These are phyloP conservation scores for Chionomys nivalis DNA, from an alignment of 2,113 vertebrate species.

Conservation along the genomic window DNA sequence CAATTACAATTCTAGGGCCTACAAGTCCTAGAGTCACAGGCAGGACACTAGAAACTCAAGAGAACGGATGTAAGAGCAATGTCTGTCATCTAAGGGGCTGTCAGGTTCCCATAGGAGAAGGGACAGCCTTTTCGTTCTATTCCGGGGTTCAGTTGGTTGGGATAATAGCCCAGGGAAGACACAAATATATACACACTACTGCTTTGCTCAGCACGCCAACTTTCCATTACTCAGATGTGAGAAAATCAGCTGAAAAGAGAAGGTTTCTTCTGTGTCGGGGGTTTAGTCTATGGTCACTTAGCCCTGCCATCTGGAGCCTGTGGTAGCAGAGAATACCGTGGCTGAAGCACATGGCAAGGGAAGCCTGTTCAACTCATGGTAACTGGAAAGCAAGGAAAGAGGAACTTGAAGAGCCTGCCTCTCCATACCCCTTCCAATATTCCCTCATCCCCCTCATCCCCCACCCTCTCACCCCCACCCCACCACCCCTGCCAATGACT, in stretches of 20 bases:
- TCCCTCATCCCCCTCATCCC: too few species aligned
- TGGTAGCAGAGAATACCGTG: background rate
- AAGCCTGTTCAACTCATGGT: background rate
- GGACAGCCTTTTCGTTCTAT: background rate
- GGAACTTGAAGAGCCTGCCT: background rate
- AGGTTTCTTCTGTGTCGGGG: background rate
- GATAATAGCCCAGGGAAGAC: background rate
- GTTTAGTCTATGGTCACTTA: background rate
- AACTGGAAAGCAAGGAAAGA: background rate
- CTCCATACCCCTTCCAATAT: background rate
- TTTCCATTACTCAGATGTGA: background rate
- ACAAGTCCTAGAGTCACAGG: background rate
- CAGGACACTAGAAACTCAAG: background rate
- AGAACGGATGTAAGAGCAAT: background rate
- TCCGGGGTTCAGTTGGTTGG: background rate
- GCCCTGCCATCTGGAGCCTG: background rate
- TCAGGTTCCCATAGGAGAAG: background rate
- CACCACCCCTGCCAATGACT: background rate
- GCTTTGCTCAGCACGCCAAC: background rate
- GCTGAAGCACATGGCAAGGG: background rate
- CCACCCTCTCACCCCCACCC: too few species aligned
- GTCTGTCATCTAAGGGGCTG: background rate
- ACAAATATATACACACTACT: background rate
- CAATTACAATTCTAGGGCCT: background rate
- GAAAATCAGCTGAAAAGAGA: background rate